phyloP scores from a whole-genome alignment of 2,888 invertebrate species.

The Pseudococcus jackbeardsleyi region DNA sequence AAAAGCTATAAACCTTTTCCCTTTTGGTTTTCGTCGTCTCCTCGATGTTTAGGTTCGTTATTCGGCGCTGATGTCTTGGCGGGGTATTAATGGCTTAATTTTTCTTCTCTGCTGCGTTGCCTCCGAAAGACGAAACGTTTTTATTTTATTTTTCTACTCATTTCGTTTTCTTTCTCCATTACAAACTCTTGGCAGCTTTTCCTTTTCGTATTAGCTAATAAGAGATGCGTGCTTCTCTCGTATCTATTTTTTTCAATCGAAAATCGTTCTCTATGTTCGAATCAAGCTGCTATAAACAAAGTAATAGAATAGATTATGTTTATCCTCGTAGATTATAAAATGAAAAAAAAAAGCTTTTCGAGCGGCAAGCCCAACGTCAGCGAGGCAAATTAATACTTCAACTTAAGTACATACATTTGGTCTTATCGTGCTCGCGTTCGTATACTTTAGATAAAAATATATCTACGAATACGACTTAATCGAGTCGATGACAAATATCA shows the following conservation, averaged over 20 bases:
- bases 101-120: background rate
- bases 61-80: conserved; percentile 15
- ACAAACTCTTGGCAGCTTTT: conserved; percentile 11
- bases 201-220: conserved; percentile 20
- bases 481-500: conserved; percentile 33
- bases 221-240: background rate
- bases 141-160: background rate
- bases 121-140: background rate
- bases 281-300: conserved; percentile 7
- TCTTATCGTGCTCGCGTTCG: background rate
- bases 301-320: background rate
- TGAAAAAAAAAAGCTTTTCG: background rate
- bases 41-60: conserved; percentile 28
- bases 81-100: conserved; percentile 43
- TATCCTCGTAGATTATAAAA: background rate
- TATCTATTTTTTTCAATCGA: background rate
- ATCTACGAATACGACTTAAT: background rate
- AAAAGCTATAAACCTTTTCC: conserved; percentile 57
- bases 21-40: conserved; percentile 33
- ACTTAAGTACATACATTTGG: conserved; percentile 6
- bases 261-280: background rate
- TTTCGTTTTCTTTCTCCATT: background rate
- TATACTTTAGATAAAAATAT: conserved; percentile 7
- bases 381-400: background rate
- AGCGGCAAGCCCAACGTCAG: background rate